Evolutionary conservation across 2,888 invertebrate species (phyloP).

Genomic region (Dasysyrphus tricinctus): DNA sequence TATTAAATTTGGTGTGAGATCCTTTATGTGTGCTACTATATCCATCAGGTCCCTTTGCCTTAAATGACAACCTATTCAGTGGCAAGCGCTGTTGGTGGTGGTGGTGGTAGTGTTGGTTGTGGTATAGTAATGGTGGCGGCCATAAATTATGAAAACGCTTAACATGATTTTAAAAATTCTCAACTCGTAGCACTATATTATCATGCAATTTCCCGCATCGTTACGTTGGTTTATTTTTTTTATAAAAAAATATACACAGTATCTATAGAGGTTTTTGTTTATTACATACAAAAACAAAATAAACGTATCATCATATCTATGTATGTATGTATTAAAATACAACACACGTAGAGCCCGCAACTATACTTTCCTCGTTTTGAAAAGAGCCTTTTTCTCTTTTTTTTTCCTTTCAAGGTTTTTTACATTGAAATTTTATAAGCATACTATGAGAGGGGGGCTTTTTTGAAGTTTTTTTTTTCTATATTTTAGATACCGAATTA

Average conservation of each 20-base stretch:
- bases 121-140: slow-evolving; percentile 24
- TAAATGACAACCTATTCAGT: slow-evolving; percentile 46
- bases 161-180: slow-evolving; percentile 71
- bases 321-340: slow-evolving; percentile 49
- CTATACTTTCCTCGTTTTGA: slow-evolving; percentile 54
- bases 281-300: slow-evolving; percentile 31
- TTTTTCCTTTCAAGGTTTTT: slow-evolving; percentile 63
- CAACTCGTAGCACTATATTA: slow-evolving; percentile 74
- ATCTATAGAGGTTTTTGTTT: slow-evolving; percentile 10
- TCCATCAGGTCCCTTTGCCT: slow-evolving; percentile 41
- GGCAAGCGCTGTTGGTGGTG: not conserved
- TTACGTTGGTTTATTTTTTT: slow-evolving; percentile 37
- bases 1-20: slow-evolving; percentile 49
- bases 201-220: slow-evolving; percentile 75
- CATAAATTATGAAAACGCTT: slow-evolving; percentile 72
- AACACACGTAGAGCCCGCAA: slow-evolving; percentile 66
- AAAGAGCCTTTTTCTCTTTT: slow-evolving; percentile 50
- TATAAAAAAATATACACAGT: slow-evolving; percentile 6
- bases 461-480: slow-evolving; percentile 41
- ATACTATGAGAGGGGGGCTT: slow-evolving; percentile 27
- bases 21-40: slow-evolving; percentile 14
- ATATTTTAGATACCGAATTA: slow-evolving; percentile 58
- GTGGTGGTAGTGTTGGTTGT: not conserved
- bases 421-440: slow-evolving; percentile 71
- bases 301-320: not conserved